Conservation (phyloP, 1,140 invertebrate genomes). For the Scaptomyza pallida region DNA sequence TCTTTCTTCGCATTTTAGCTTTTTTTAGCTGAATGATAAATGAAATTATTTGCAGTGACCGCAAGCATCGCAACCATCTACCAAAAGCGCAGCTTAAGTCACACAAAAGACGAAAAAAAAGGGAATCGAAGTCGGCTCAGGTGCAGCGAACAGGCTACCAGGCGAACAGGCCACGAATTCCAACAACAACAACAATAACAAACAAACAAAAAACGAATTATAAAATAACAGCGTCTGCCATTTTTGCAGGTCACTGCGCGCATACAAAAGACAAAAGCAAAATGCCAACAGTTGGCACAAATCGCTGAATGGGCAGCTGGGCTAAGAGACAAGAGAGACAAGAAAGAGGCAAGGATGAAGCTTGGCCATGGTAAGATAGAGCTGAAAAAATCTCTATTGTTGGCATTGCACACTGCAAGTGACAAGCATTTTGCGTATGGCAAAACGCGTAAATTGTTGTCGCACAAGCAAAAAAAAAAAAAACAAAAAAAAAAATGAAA, state of each 20-base stretch:
- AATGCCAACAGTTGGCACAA: constrained; percentile 75
- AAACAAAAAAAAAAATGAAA: no score
- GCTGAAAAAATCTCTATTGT: constrained; percentile 56
- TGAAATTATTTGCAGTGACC: constrained; percentile 60
- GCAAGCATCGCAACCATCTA: constrained; percentile 7
- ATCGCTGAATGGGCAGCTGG: constrained; percentile 52
- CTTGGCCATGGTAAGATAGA: not conserved
- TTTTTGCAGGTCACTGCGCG: constrained; percentile 81
- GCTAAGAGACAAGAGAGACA: no score
- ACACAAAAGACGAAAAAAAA: not conserved
- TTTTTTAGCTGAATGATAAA: constrained; percentile 45
- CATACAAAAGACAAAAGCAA: constrained; percentile 74
- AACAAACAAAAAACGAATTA: constrained; percentile 38
- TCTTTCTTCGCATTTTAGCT: no score
- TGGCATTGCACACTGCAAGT: constrained; percentile 71
- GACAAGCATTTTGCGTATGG: constrained; percentile 79
- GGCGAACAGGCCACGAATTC: no score
- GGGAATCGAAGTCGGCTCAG: constrained; percentile 27
- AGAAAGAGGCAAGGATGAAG: not conserved
- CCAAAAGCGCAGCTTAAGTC: not conserved
- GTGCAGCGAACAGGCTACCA: constrained; percentile 12
- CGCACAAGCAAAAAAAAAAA: not conserved
- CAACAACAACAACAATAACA: no score
- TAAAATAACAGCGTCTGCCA: constrained; percentile 74
- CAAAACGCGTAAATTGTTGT: constrained; percentile 75